Evolutionary conservation across 2,888 invertebrate species (phyloP), one percentile per base, ranked within the genome.

Genomic region (Ennomos fuscantarius): DNA sequence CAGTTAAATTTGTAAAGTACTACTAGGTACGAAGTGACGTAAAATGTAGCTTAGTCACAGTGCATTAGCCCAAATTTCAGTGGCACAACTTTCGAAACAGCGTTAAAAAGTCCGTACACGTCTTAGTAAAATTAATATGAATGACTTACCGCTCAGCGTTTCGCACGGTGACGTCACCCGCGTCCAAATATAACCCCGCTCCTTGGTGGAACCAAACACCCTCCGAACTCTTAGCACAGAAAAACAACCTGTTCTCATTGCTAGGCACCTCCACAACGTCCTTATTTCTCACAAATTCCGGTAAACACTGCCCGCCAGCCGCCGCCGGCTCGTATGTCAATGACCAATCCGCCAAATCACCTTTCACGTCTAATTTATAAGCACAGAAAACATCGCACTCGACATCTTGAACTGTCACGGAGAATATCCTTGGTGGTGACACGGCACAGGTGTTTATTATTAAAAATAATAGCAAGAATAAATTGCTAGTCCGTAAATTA

Each of bases 381-480:
- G 76, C 84, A 86, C 90, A 91, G 33, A 68, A 61, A 34, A 59
- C 66, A 67, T 67, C 70, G 78, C 90, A 90, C 70, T 73, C 69
- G 62, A 70, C 75, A 41, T 77, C 74, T 56, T 79, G 73, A 59
- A 87, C 72, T 67, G 76, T 74, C 63, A 87, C 80, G 55, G 85
- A 73, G 58, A 89, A 87, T 88, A 90, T 89, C 91, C 90, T 85
- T 86, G 89, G 89, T 57, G 86, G 82, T 43, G 82, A 73, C 66
- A 76, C 76, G 62, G 86, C 83, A 72, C 75, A 70, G 51, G 82
- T 75, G 75, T 80, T 79, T 74, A 74, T 74, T 82, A 87, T 80
- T 81, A 87, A 84, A 78, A 90, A 89, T 82, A 90, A 84, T 65
- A 90, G 79, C 60, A 91, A 70, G 73, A 90, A 87, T 76, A 89